Evolutionary conservation across 1,140 invertebrate genomes (phyloP).

Genomic region (Brachionus calyciflorus): DNA sequence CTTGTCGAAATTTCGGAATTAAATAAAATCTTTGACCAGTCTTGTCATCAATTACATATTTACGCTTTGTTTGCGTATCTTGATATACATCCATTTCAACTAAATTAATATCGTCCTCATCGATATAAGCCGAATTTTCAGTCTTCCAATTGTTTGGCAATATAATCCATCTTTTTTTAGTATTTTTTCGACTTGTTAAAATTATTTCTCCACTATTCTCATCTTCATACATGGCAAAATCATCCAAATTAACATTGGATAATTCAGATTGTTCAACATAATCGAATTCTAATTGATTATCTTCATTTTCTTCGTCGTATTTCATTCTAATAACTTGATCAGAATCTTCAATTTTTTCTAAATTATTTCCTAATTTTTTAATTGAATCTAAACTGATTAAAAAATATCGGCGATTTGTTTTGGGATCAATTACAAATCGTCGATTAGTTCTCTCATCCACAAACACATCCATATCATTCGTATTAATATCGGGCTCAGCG

Average conservation of each 20-base stretch:
- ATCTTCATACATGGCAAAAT: conserved; percentile 5
- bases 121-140: conserved; percentile 17
- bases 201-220: background rate
- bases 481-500: background rate
- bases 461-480: background rate
- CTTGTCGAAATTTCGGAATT: background rate
- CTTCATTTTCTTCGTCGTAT: background rate
- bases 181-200: background rate
- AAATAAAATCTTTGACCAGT: conserved; percentile 21
- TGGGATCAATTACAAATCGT: conserved; percentile 11
- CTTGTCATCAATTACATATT: conserved; percentile 38
- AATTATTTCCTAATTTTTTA: background rate
- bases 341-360: conserved; percentile 6
- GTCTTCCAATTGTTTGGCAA: conserved; percentile 31
- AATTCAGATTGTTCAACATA: conserved; percentile 21
- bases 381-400: background rate
- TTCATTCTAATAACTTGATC: conserved; percentile 14
- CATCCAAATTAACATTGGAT: background rate
- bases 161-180: conserved; percentile 23
- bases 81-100: conserved; percentile 4
- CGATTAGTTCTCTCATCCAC: conserved; percentile 3
- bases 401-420: conserved; percentile 5
- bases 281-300: background rate
- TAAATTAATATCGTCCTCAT: conserved; percentile 2
- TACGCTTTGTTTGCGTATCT: background rate